Percentiles rank a stretch among this genome's conserved stretches.
Conservation (phyloP, 2,888 invertebrate genomes). For the Coelopa pilipes region DNA sequence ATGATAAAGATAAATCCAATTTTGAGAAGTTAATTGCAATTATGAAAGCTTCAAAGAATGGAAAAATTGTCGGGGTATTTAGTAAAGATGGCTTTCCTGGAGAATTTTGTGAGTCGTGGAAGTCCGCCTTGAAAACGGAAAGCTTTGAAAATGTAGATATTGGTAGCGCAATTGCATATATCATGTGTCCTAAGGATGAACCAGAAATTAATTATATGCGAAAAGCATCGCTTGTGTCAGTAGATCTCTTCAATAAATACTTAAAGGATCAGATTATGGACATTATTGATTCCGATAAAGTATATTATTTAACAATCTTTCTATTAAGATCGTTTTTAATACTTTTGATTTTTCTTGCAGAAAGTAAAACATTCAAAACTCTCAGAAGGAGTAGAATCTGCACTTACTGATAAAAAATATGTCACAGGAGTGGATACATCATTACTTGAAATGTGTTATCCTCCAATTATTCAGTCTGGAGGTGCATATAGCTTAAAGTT, state of each 20-base stretch:
- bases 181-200: conserved; percentile 96
- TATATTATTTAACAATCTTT: conserved; percentile 56
- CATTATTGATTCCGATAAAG: conserved; percentile 96
- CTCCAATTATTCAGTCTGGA: conserved; percentile 98
- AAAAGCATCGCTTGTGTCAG: conserved; percentile 91
- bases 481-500: conserved; percentile 98
- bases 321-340: neutral
- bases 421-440: conserved; percentile 88
- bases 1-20: conserved; percentile 93
- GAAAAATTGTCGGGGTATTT: conserved; percentile 90
- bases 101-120: conserved; percentile 93
- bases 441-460: conserved; percentile 97
- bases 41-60: conserved; percentile 88
- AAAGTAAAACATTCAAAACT: conserved; percentile 96
- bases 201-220: conserved; percentile 88
- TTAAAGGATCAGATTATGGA: conserved; percentile 98
- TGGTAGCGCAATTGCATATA: conserved; percentile 82
- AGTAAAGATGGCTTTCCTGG: conserved; percentile 93
- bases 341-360: conserved; percentile 67
- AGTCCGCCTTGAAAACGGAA: conserved; percentile 78
- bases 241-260: conserved; percentile 96
- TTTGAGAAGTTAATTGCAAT: conserved; percentile 80
- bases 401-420: conserved; percentile 95
- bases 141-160: conserved; percentile 89
- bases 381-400: conserved; percentile 93